Evolutionary conservation across 2,113 vertebrate species (phyloP), one percentile per base, ranked within the genome.

Genomic region (Cygnus buccinator): DNA sequence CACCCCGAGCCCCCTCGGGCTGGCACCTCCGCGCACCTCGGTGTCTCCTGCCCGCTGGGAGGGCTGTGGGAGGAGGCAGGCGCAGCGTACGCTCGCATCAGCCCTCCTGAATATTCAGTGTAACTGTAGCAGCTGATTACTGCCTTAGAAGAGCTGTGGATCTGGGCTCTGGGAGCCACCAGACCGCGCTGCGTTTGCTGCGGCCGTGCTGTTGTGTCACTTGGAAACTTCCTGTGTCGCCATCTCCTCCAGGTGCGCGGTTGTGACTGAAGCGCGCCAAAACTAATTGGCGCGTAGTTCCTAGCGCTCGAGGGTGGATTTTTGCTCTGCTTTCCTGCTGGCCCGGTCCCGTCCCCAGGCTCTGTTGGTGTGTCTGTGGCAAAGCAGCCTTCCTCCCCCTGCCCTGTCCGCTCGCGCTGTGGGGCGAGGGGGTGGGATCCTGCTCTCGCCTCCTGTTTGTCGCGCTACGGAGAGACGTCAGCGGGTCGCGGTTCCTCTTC

Each of bases 131-230:
- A 91, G 58, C 54, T 87, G 11, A 25, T 87, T 67, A 9, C 68
- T 81, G 39, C 72, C 71, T 50, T 62, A 33, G 52, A 50, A 50
- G 62, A 25, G 14, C 71, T 70, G 23, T 33, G 0, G 8, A 25
- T 68, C 11, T 1, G 7, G 54, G 26, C 66, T 59, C 20, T 48
- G 52, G 1, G 4, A 33, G 39, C 57, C 23, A n/a, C 35, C 23
- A 76, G 72, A 6, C 29, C 2, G 1, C 0, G 2, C 13, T 65
- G 55, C 29, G 29, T 0, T 1, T 70, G 73, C 61, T 37, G 58
- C 1, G 7, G 55, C 57, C 58, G 39, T 1, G 1, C 62, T 25
- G 18, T 31, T 46, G 25, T 37, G 43, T 58, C 16, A 5, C 19
- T 52, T 35, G 59, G 83, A n/a, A 75, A 54, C 0, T 0, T 10